Conservation (phyloP, 2,888 invertebrate species). For the Ormyrus thymus region DNA sequence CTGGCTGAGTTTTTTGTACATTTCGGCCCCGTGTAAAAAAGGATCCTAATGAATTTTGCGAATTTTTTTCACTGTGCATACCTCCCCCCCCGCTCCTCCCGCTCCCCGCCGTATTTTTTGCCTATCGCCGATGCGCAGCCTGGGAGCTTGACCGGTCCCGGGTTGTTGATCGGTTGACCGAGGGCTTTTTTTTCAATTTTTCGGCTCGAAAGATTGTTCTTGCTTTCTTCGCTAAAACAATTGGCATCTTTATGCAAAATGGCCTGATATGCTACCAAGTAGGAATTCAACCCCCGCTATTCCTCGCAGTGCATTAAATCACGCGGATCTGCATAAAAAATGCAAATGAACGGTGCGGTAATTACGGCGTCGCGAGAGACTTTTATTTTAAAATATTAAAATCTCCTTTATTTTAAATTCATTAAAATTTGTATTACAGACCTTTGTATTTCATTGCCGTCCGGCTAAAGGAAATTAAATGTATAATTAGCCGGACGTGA, state of each 20-base stretch:
- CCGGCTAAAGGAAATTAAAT: slow-evolving; percentile 36
- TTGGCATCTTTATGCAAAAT: too few relatives aligned
- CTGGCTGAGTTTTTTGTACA: slow-evolving; percentile 49
- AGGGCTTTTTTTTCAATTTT: not conserved
- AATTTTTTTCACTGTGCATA: slow-evolving; percentile 23
- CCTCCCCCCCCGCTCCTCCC: not conserved
- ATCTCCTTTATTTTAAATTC: slow-evolving; percentile 56
- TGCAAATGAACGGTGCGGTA: slow-evolving; percentile 52
- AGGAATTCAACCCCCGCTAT: not conserved
- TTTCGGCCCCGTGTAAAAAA: slow-evolving; percentile 16
- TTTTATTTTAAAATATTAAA: slow-evolving; percentile 55
- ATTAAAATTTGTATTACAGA: slow-evolving; percentile 53
- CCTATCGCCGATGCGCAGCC: slow-evolving; percentile 40
- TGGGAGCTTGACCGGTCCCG: not conserved
- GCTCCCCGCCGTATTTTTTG: slow-evolving; percentile 1
- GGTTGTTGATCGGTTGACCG: slow-evolving; percentile 49
- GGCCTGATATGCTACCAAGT: too few relatives aligned
- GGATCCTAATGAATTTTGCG: slow-evolving; percentile 52
- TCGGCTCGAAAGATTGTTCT: too few relatives aligned
- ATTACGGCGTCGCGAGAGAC: slow-evolving; percentile 37
- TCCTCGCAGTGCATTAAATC: slow-evolving; percentile 53
- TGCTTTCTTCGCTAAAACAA: too few relatives aligned
- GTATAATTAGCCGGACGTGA: slow-evolving; percentile 53
- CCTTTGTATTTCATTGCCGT: slow-evolving; percentile 50
- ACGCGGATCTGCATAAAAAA: slow-evolving; percentile 55